A percentile compares a stretch with the other conserved stretches of the same genome.
Conservation (phyloP, 1,140 invertebrate genomes). For the Lamellibrachia luymesi region DNA sequence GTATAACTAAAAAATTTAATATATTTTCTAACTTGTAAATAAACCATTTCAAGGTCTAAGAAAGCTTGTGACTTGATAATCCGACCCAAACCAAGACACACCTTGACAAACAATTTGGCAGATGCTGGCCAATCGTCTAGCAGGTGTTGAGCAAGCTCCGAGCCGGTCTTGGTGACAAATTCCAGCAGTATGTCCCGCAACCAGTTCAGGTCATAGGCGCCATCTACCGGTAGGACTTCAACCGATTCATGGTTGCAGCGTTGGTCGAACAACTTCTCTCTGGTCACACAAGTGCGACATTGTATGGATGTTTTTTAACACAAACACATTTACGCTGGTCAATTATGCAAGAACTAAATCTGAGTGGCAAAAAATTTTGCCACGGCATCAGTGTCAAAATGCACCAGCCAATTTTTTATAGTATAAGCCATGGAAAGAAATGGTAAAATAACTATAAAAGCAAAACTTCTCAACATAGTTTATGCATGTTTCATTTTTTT, state of each 20-base stretch:
- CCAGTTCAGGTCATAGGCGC: constrained; percentile 75
- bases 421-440: too few relatives aligned
- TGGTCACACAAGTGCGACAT: constrained; percentile 1
- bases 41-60: not conserved
- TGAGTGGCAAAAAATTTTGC: not conserved
- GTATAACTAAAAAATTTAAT: too few relatives aligned
- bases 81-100: constrained; percentile 34
- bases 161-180: constrained; percentile 88
- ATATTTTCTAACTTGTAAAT: not conserved
- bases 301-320: not conserved
- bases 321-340: not conserved
- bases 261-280: constrained; percentile 52
- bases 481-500: too few relatives aligned
- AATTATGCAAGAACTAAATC: not conserved
- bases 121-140: constrained; percentile 79
- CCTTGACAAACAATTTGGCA: constrained; percentile 85
- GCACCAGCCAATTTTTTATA: too few relatives aligned
- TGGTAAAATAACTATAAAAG: too few relatives aligned
- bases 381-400: too few relatives aligned
- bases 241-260: constrained; percentile 92
- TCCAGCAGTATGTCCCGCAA: constrained; percentile 80
- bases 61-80: too few relatives aligned
- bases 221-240: constrained; percentile 77
- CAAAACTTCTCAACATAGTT: too few relatives aligned
- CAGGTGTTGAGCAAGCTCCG: constrained; percentile 77